A percentile compares a stretch with the other conserved stretches of the same genome.
Conservation (phyloP, 2,113 vertebrate genomes). For the Pterocles burchelli region DNA sequence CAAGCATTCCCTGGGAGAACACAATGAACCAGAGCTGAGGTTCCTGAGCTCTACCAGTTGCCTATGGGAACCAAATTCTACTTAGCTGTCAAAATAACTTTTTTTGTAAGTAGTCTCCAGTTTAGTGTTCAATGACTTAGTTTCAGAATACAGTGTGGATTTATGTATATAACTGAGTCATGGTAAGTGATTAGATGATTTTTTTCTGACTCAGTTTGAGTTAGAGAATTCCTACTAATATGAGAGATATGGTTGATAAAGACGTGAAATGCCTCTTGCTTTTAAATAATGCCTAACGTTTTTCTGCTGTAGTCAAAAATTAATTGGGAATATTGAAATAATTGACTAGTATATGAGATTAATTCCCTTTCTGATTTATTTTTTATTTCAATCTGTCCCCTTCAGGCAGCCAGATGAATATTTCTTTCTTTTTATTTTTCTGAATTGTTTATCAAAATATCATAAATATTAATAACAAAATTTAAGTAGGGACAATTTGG, state of each 20-base stretch:
- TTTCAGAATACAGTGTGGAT: background rate
- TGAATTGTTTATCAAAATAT: background rate
- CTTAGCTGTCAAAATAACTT: background rate
- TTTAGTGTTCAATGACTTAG: background rate
- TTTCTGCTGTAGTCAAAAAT: background rate
- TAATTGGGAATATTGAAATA: background rate
- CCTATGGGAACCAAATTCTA: background rate
- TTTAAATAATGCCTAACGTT: background rate
- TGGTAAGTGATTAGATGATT: background rate
- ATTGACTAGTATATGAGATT: background rate
- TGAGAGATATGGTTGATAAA: background rate
- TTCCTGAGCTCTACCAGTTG: background rate
- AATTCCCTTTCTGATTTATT: background rate
- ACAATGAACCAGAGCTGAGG: background rate
- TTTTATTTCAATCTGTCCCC: background rate
- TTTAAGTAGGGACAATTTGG: background rate
- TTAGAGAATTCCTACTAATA: background rate
- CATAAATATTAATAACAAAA: background rate
- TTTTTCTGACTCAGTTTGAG: background rate
- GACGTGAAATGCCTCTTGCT: background rate
- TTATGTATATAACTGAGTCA: background rate
- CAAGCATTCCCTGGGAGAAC: background rate
- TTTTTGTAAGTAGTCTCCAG: background rate
- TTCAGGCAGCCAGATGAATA: background rate
- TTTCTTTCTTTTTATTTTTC: background rate